Conservation (phyloP, 2,888 invertebrate genomes). For the Dasypolia templi region DNA sequence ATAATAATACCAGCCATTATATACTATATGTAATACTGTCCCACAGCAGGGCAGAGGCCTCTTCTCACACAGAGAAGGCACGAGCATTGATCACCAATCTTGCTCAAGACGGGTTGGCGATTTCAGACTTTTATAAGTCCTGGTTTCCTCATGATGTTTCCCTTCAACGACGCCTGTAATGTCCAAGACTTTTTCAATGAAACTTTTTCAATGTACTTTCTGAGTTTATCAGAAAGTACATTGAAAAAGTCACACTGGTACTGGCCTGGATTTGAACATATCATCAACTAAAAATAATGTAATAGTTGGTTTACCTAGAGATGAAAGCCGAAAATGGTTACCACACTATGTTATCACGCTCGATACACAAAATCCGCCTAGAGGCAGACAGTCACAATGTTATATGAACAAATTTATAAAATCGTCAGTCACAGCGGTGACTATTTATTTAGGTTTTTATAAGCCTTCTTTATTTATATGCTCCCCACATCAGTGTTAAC, state of each 20-base stretch:
- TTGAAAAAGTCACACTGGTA: not conserved
- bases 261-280: not conserved
- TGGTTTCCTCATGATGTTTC: not conserved
- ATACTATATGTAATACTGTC: not conserved
- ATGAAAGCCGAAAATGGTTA: conserved; percentile 51
- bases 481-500: conserved; percentile 51
- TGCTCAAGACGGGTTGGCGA: not conserved
- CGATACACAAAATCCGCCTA: conserved; percentile 52
- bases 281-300: conserved; percentile 38
- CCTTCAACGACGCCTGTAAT: not conserved
- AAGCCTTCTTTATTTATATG: conserved; percentile 52
- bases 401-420: conserved; percentile 68
- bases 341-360: conserved; percentile 48
- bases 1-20: not conserved
- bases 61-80: not conserved
- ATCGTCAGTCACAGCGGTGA: conserved; percentile 53
- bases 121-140: not conserved
- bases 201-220: no score
- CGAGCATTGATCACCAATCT: not conserved
- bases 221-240: not conserved
- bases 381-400: conserved; percentile 59
- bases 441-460: conserved; percentile 66
- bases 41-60: not conserved
- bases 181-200: no score
- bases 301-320: conserved; percentile 48